Evolutionary conservation across 2,797 vertebrate genomes (phyloP).

Genomic region (Phyllotis vaccarum): DNA sequence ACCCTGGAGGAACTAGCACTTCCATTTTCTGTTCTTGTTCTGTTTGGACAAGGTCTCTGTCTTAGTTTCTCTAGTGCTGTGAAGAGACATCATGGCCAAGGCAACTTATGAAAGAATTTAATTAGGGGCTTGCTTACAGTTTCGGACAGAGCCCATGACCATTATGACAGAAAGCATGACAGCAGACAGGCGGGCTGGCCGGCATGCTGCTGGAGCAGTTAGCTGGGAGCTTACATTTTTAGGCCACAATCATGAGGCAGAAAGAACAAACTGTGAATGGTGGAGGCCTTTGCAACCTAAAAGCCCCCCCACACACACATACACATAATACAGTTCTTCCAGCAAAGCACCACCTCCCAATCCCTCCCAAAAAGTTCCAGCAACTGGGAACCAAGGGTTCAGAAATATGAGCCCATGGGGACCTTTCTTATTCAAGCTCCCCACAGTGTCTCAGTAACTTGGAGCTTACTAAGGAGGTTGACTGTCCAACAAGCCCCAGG

Average conservation of each 20-base stretch:
- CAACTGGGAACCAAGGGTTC: not conserved
- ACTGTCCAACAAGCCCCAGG: not conserved
- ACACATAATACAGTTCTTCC: too few relatives aligned
- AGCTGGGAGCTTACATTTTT: not conserved
- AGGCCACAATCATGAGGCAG: not conserved
- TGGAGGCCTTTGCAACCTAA: not conserved
- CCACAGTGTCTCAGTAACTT: too few relatives aligned
- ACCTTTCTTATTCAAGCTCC: not conserved
- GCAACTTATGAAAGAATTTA: not conserved
- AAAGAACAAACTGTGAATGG: not conserved
- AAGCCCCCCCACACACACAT: too few relatives aligned
- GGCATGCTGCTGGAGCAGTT: not conserved
- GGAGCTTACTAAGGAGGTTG: not conserved
- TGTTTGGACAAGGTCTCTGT: not conserved
- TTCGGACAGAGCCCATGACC: not conserved
- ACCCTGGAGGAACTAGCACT: not conserved
- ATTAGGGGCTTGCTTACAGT: not conserved
- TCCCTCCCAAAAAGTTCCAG: not conserved
- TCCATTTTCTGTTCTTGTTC: not conserved
- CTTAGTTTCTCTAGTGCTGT: not conserved
- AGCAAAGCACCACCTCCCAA: not conserved
- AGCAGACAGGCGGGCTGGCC: too few relatives aligned
- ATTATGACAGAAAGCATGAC: too few relatives aligned
- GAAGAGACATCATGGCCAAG: not conserved
- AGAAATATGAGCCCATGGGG: not conserved